A percentile compares a stretch with the other conserved stretches of the same genome.
phyloP scores from a whole-genome alignment of 2,113 vertebrate species.

The Cololabis saira region DNA sequence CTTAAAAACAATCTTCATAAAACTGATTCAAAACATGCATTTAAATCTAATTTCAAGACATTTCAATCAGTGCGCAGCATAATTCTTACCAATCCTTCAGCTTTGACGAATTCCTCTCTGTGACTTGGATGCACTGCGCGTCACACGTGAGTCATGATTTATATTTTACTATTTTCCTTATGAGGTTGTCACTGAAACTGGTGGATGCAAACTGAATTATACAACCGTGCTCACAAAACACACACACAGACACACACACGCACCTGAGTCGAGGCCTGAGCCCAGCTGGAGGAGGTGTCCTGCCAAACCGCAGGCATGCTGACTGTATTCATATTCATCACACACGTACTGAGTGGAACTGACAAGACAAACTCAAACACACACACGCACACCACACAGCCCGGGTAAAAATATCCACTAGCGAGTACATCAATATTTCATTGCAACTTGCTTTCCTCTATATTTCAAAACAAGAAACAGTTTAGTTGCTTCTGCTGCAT shows the following conservation, averaged over 20 bases:
- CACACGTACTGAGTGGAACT: slow-evolving; percentile 60
- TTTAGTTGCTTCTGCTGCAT: slow-evolving; percentile 15
- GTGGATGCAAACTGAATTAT: slow-evolving; percentile 63
- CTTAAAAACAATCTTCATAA: too few relatives aligned
- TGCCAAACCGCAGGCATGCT: slow-evolving; percentile 70
- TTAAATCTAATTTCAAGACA: too few relatives aligned
- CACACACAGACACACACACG: slow-evolving; percentile 67
- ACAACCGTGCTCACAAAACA: slow-evolving; percentile 48
- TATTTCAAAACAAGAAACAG: slow-evolving; percentile 27
- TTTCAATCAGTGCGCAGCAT: not conserved
- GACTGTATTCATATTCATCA: slow-evolving; percentile 73
- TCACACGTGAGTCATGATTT: slow-evolving; percentile 14
- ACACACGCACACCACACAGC: not conserved
- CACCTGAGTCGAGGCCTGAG: slow-evolving; percentile 55
- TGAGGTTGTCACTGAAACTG: slow-evolving; percentile 50
- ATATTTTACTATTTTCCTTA: slow-evolving; percentile 24
- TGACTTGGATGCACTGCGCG: slow-evolving; percentile 10
- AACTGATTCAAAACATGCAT: too few relatives aligned
- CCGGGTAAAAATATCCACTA: slow-evolving; percentile 7
- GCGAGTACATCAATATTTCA: slow-evolving; percentile 64
- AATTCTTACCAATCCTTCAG: not conserved
- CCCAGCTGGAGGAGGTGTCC: slow-evolving; percentile 75
- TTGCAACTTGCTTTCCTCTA: slow-evolving; percentile 46
- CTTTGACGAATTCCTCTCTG: not conserved
- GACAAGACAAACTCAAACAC: slow-evolving; percentile 58